phyloP scores from a whole-genome alignment of 2,113 vertebrate species.

The Cheilinus undulatus region DNA sequence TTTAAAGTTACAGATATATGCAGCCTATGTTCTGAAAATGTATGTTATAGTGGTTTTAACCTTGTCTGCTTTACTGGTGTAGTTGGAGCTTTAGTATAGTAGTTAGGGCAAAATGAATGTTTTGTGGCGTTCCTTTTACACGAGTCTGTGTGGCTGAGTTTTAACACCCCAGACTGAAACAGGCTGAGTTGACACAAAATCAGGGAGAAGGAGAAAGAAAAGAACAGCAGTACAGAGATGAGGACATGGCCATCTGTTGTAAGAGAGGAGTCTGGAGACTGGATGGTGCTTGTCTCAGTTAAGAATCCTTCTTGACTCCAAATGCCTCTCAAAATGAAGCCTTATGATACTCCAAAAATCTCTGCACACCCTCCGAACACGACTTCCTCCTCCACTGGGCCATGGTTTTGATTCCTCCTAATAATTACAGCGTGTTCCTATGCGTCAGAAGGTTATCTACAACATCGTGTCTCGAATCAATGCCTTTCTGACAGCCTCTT shows the following conservation, averaged over 20 bases:
- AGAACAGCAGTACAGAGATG: too few relatives aligned
- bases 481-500: slow-evolving; percentile 13
- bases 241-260: background rate
- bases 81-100: too few relatives aligned
- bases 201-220: background rate
- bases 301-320: slow-evolving; percentile 13
- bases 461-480: slow-evolving; percentile 20
- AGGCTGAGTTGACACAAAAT: background rate
- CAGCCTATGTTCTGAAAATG: too few relatives aligned
- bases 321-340: slow-evolving; percentile 15
- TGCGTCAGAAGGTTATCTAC: slow-evolving; percentile 9
- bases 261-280: background rate
- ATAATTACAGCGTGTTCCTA: slow-evolving; percentile 22
- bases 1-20: too few relatives aligned
- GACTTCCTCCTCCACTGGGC: background rate
- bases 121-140: too few relatives aligned
- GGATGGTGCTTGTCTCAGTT: background rate
- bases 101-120: too few relatives aligned
- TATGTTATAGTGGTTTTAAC: too few relatives aligned
- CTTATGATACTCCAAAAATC: background rate
- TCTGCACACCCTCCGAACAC: background rate
- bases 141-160: background rate
- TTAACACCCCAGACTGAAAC: background rate
- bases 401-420: slow-evolving; percentile 17
- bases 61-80: too few relatives aligned